phyloP scores from a whole-genome alignment of 92 coral and sea anemone genomes.

The Meandrina meandrites region DNA sequence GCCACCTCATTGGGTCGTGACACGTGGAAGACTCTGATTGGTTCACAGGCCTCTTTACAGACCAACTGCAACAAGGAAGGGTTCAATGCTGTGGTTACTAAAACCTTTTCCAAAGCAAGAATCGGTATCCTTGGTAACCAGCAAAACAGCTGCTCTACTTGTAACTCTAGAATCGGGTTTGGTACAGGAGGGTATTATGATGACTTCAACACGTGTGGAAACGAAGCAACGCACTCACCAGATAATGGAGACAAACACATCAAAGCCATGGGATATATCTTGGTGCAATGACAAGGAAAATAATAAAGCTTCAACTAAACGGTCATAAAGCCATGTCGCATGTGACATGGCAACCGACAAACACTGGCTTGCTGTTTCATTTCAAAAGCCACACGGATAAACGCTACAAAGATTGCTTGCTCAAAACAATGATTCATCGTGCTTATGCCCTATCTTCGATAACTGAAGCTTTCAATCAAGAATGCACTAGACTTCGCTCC shows the following conservation, averaged over 20 bases:
- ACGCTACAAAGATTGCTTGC: too few relatives aligned
- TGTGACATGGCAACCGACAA: too few relatives aligned
- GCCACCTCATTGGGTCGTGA: not conserved
- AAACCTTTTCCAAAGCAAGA: not conserved
- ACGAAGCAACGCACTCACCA: not conserved
- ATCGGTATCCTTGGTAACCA: not conserved
- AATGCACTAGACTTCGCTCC: too few relatives aligned
- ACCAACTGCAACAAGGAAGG: not conserved
- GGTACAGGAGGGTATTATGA: not conserved
- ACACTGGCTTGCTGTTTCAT: too few relatives aligned
- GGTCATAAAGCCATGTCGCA: too few relatives aligned
- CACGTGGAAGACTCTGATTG: conserved; percentile 2
- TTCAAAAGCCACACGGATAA: too few relatives aligned
- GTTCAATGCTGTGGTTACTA: not conserved
- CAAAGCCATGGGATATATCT: not conserved
- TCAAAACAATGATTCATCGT: too few relatives aligned
- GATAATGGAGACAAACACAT: not conserved
- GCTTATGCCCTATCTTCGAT: too few relatives aligned
- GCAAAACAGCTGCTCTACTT: not conserved
- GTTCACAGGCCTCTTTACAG: not conserved
- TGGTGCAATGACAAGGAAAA: not conserved
- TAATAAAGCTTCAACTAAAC: not conserved
- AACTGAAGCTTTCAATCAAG: too few relatives aligned
- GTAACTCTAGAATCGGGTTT: not conserved
- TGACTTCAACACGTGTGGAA: not conserved